These are phyloP conservation scores for Saccopteryx bilineata DNA, from an alignment of 2,113 vertebrate species.

Conservation along the genomic window DNA sequence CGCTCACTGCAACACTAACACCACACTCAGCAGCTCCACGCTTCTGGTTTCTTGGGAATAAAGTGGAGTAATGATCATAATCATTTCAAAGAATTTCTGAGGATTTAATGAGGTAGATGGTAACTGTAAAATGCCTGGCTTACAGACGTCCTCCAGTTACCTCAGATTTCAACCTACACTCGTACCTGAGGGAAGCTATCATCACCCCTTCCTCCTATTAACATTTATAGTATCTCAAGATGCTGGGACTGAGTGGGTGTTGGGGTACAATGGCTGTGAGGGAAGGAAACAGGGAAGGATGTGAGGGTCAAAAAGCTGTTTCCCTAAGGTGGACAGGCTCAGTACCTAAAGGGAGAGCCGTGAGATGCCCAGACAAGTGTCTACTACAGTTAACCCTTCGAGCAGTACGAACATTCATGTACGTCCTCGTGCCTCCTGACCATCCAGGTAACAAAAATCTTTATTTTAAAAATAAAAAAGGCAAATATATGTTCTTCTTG, in stretches of 20 bases:
- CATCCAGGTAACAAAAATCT: too few species aligned
- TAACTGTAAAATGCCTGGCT: neutral
- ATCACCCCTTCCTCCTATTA: neutral
- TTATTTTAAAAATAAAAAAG: too few species aligned
- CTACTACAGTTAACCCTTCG: too few species aligned
- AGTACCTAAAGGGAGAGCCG: neutral
- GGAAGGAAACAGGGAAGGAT: neutral
- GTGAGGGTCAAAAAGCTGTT: neutral
- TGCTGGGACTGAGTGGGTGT: neutral
- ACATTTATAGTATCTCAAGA: neutral
- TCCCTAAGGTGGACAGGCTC: neutral
- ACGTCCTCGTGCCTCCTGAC: too few species aligned
- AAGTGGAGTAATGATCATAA: neutral
- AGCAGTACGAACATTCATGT: too few species aligned
- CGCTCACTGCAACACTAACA: neutral
- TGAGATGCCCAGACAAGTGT: rapidly evolving
- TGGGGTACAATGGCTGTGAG: too few species aligned
- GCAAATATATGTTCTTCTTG: too few species aligned
- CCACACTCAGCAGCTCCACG: neutral
- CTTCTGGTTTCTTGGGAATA: neutral
- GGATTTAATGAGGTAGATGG: neutral
- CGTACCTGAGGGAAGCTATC: neutral
- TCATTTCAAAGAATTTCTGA: neutral
- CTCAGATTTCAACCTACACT: neutral
- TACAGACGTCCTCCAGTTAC: neutral